A percentile compares a stretch with the other conserved stretches of the same genome.
phyloP scores from a whole-genome alignment of 2,113 vertebrate species.

The Scalopus aquaticus region DNA sequence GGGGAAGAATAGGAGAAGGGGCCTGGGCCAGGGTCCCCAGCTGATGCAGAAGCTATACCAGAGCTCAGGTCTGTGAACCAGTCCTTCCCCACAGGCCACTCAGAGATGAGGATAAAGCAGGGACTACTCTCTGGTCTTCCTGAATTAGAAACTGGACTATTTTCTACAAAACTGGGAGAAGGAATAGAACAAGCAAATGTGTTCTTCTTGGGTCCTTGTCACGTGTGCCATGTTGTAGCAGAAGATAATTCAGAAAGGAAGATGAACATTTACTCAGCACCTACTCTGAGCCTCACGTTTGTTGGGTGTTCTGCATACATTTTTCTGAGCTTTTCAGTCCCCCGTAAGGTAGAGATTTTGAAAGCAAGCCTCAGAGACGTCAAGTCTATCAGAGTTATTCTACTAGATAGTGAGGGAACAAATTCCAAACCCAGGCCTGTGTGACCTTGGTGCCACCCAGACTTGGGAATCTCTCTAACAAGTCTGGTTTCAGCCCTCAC shows the following conservation, averaged over 20 bases:
- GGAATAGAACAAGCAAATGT: neutral
- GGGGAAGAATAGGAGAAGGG: no score
- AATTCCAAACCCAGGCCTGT: neutral
- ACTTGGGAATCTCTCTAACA: neutral
- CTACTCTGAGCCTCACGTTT: neutral
- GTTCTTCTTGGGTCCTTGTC: neutral
- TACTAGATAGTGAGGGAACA: neutral
- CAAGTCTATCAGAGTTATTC: neutral
- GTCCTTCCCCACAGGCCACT: neutral
- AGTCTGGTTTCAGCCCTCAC: neutral
- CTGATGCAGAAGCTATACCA: neutral
- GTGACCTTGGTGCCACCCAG: neutral
- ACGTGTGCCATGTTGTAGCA: neutral
- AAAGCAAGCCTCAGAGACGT: neutral
- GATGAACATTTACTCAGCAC: neutral
- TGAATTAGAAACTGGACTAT: neutral
- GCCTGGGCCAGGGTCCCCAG: neutral
- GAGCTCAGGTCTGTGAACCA: neutral
- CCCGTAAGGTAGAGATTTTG: neutral
- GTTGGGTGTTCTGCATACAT: neutral
- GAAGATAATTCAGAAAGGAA: neutral
- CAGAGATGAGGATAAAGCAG: neutral
- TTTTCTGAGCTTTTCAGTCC: neutral
- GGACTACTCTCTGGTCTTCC: neutral
- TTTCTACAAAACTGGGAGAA: neutral